Evolutionary conservation across 1,140 invertebrate species (phyloP), one percentile per base, ranked within the genome.

Genomic region (Drosophila chauvacae): DNA sequence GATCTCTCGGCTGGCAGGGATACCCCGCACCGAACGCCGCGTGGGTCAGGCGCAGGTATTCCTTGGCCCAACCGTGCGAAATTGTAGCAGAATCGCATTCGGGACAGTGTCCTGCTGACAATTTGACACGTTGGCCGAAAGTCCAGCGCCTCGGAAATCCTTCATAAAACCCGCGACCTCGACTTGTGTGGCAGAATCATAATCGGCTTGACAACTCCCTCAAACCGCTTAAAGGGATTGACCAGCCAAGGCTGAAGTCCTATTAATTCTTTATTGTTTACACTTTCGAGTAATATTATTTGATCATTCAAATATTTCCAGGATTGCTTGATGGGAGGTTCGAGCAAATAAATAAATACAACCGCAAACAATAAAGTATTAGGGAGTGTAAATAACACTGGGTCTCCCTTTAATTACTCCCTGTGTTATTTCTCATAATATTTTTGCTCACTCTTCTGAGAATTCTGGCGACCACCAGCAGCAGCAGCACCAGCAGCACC

Each of bases 101-200:
- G 41, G 47, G 23, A 50, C 23, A 53, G 63, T 53, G 55, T 57
- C 85, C 72, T 72, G 85, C 85, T 88, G 85, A 53, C 85, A 75
- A 66, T 85, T 88, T 88, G 85, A 88, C 85, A 88, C 85, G 79
- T 90, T 74, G 63, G 45, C 14, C 66, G 18, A 68, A 55, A 68
- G 48, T 70, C 66, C 62, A 57, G 75, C 64, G 61, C 61, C 51
- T 37, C 33, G 50, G 33, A 58, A 72, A 30, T 72, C 74, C 71
- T 37, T 65, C 72, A 66, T 68, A 58, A 69, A 70, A 75, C 48
- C 48, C 59, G 59, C 37, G 66, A 61, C 79, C 71, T 80, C 84
- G 71, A 80, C 80, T 90, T 80, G 80, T 88, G 84, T 90, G 85
- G 85, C 85, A 90, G 81, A 55, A 84, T 79, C 77, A 81, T 88